phyloP scores from a whole-genome alignment of 92 coral and sea anemone genomes.

The Palythoa heliodiscus region DNA sequence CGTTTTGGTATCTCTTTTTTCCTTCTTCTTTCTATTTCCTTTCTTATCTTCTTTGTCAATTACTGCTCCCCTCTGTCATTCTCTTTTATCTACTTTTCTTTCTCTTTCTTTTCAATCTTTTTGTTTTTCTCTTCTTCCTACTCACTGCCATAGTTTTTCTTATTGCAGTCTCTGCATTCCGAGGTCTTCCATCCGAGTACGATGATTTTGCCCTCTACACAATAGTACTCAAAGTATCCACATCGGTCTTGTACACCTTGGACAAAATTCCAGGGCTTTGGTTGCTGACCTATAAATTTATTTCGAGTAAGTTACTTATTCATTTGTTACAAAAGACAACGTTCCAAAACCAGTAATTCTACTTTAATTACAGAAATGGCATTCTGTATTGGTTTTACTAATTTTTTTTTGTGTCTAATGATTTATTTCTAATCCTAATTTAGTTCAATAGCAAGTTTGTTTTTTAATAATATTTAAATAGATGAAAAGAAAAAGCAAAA shows the following conservation, averaged over 20 bases:
- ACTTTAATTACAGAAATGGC: no score
- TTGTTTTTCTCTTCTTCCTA: background rate
- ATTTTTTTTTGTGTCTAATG: no score
- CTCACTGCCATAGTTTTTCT: background rate
- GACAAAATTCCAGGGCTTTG: constrained; percentile 66
- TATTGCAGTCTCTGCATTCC: constrained; percentile 69
- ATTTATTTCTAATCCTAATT: no score
- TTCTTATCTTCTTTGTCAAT: no score
- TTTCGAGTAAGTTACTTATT: constrained; percentile 50
- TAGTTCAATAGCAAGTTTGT: no score
- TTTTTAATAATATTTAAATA: no score
- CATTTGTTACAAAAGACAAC: background rate
- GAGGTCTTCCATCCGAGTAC: constrained; percentile 76
- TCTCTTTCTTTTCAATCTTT: background rate
- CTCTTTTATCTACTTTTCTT: background rate
- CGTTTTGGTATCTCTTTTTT: no score
- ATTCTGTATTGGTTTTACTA: no score
- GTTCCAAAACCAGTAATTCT: no score
- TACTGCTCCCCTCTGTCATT: no score
- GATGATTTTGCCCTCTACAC: constrained; percentile 82
- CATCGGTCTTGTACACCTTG: constrained; percentile 56
- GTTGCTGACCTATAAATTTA: constrained; percentile 55
- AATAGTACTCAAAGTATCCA: constrained; percentile 66
- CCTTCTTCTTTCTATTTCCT: no score
- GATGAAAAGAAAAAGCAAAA: no score